phyloP scores from a whole-genome alignment of 1,140 invertebrate species.

The Zophobas atratus region DNA sequence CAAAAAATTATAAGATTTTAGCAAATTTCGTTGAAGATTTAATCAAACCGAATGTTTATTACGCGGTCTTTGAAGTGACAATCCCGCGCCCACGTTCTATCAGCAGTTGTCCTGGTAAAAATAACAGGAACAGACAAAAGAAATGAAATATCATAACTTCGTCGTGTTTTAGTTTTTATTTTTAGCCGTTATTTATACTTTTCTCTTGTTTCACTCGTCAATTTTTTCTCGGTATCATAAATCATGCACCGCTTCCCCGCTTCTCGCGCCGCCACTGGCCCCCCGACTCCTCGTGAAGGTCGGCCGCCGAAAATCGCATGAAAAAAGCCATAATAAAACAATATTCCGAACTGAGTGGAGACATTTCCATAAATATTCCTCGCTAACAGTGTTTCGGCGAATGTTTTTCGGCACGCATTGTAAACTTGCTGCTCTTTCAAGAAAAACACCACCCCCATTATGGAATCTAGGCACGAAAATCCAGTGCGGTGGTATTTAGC shows the following conservation, averaged over 20 bases:
- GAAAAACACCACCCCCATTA: constrained; percentile 21
- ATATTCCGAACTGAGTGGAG: constrained; percentile 40
- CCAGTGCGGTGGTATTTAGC: constrained; percentile 31
- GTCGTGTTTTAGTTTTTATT: too few species aligned
- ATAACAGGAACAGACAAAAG: background rate
- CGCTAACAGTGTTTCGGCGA: constrained; percentile 35
- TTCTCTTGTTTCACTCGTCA: too few species aligned
- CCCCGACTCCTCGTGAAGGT: constrained; percentile 18
- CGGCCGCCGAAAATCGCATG: constrained; percentile 44
- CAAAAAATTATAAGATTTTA: too few species aligned
- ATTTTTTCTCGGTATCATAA: too few species aligned
- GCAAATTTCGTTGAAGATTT: too few species aligned
- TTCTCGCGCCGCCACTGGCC: background rate
- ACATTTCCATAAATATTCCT: constrained; percentile 54
- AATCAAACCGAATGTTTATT: background rate
- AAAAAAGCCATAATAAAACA: constrained; percentile 49
- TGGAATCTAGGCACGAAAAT: constrained; percentile 45
- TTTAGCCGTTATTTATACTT: too few species aligned
- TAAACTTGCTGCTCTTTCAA: constrained; percentile 38
- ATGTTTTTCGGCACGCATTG: constrained; percentile 53
- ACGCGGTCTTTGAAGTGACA: background rate
- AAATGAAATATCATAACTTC: too few species aligned
- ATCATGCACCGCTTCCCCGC: too few species aligned
- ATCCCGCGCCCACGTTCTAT: background rate
- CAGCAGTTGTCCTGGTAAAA: background rate